These are phyloP conservation scores for Notodonta ziczac DNA, from an alignment of 2,888 invertebrate species.

Conservation along the genomic window DNA sequence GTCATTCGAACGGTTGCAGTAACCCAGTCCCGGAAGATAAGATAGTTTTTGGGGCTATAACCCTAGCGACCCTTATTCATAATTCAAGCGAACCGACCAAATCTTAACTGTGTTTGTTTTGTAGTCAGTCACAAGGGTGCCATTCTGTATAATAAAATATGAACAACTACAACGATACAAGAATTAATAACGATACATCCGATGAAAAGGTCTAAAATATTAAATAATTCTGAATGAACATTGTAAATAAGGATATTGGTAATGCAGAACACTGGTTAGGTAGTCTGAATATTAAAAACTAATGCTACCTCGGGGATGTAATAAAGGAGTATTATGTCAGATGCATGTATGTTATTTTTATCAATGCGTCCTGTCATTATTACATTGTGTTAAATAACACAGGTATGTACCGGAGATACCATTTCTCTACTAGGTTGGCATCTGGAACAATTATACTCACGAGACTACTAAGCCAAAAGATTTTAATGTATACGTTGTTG, in stretches of 20 bases:
- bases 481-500: conserved; percentile 15
- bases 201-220: neutral
- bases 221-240: neutral
- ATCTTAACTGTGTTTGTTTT: conserved; percentile 51
- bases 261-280: neutral
- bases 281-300: neutral
- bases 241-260: neutral
- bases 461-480: conserved; percentile 27
- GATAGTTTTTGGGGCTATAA: conserved; percentile 56
- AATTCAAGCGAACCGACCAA: conserved; percentile 61
- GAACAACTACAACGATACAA: neutral
- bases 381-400: neutral
- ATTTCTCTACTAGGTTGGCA: conserved; percentile 12
- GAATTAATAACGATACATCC: neutral
- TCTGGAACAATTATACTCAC: conserved; percentile 19
- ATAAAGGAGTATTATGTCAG: neutral
- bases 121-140: conserved; percentile 15
- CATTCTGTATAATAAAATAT: conserved; percentile 4
- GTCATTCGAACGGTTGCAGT: conserved; percentile 34
- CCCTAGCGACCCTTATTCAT: conserved; percentile 60
- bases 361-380: neutral
- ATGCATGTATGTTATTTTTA: neutral
- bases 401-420: neutral
- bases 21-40: conserved; percentile 52
- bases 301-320: neutral